Evolutionary conservation across 2,888 invertebrate genomes (phyloP).

Genomic region (Sesia apiformis): DNA sequence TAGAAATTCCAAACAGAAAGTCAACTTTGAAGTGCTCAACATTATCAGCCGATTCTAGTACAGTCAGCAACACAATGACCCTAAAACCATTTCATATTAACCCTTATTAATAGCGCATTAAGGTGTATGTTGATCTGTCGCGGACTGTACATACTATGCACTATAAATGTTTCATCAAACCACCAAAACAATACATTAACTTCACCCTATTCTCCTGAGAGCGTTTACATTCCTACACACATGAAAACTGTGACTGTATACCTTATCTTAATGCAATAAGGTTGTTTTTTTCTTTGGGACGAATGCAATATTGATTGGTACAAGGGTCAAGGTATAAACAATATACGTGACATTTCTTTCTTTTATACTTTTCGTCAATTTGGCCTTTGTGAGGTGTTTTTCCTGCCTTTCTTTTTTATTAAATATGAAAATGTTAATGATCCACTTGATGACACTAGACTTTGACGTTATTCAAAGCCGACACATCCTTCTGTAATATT

Average conservation of each 20-base stretch:
- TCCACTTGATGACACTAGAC: too few species aligned
- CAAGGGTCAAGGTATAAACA: not conserved
- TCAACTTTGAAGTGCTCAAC: too few species aligned
- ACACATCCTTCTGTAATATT: too few species aligned
- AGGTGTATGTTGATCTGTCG: too few species aligned
- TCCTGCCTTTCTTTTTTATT: not conserved
- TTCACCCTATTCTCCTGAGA: not conserved
- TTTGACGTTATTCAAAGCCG: too few species aligned
- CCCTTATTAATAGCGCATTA: too few species aligned
- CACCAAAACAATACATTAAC: not conserved
- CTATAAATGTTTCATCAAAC: constrained; percentile 13
- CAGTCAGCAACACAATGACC: too few species aligned
- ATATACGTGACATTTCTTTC: not conserved
- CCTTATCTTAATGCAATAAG: not conserved
- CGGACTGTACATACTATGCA: too few species aligned
- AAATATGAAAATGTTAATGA: too few species aligned
- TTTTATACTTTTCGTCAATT: not conserved
- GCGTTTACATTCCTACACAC: not conserved
- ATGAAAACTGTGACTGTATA: not conserved
- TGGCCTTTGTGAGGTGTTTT: not conserved
- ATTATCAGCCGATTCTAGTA: too few species aligned
- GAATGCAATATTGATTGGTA: not conserved
- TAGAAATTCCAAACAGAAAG: too few species aligned
- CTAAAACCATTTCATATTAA: too few species aligned
- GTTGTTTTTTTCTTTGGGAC: not conserved